A percentile compares a stretch with the other conserved stretches of the same genome.
These are phyloP conservation scores for Amiota communis DNA, from an alignment of 2,888 invertebrate species.

Conservation along the genomic window DNA sequence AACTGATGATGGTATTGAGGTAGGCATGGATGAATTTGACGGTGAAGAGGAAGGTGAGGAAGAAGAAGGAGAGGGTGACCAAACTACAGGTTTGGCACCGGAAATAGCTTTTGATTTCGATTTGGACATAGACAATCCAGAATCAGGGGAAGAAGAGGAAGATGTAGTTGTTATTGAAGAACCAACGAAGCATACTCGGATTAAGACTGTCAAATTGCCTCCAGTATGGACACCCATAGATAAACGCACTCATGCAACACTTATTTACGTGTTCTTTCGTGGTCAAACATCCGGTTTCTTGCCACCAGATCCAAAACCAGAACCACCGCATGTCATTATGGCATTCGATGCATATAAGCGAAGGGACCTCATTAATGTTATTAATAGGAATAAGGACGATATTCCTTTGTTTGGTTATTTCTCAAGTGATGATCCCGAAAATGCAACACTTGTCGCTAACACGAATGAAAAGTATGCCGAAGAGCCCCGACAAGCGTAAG, in stretches of 20 bases:
- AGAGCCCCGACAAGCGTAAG: constrained; percentile 51
- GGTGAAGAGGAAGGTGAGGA: constrained; percentile 55
- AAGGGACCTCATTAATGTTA: constrained; percentile 76
- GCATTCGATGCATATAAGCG: constrained; percentile 81
- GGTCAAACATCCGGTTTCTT: constrained; percentile 73
- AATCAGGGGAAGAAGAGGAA: constrained; percentile 49
- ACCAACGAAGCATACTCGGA: constrained; percentile 51
- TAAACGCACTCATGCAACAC: constrained; percentile 76
- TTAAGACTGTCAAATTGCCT: constrained; percentile 71
- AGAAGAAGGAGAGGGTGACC: constrained; percentile 63
- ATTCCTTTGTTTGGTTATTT: constrained; percentile 82
- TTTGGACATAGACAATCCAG: constrained; percentile 37
- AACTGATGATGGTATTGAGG: not conserved
- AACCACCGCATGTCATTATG: constrained; percentile 79
- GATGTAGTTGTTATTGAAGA: constrained; percentile 45
- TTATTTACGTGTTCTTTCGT: constrained; percentile 76
- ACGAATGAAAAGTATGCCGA: constrained; percentile 76
- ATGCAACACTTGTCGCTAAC: constrained; percentile 79
- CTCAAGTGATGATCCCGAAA: constrained; percentile 76
- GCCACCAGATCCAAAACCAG: constrained; percentile 77
- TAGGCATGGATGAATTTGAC: constrained; percentile 42
- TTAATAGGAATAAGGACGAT: constrained; percentile 74
- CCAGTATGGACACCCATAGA: constrained; percentile 76
- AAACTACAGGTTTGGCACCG: constrained; percentile 49
- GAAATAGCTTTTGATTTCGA: constrained; percentile 49